Percentiles rank a stretch among this genome's conserved stretches.
phyloP scores from a whole-genome alignment of 1,140 invertebrate species.

The Thereuonema tuberculata region DNA sequence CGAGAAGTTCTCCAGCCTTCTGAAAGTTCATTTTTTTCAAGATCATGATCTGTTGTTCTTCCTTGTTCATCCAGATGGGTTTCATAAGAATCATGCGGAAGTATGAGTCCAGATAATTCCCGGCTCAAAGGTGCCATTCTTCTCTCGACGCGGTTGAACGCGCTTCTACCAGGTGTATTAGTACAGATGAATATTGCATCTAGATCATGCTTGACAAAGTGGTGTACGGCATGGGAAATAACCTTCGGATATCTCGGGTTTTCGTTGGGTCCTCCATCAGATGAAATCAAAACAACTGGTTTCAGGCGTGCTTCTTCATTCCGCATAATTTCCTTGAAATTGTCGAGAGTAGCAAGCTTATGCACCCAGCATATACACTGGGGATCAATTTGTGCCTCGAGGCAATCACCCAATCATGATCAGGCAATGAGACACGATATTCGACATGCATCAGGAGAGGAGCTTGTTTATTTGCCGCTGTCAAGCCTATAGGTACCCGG shows the following conservation, averaged over 20 bases:
- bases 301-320: slow-evolving; percentile 22
- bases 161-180: slow-evolving; percentile 31
- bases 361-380: slow-evolving; percentile 25
- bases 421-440: slow-evolving; percentile 29
- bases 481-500: slow-evolving; percentile 30
- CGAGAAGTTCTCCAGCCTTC: slow-evolving; percentile 23
- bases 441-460: slow-evolving; percentile 31
- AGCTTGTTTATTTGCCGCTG: slow-evolving; percentile 32
- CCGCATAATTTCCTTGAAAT: slow-evolving; percentile 24
- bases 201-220: slow-evolving; percentile 29
- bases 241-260: slow-evolving; percentile 30
- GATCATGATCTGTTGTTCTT: slow-evolving; percentile 26
- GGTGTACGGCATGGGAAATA: slow-evolving; percentile 25
- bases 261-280: slow-evolving; percentile 33
- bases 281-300: slow-evolving; percentile 29
- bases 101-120: slow-evolving; percentile 29
- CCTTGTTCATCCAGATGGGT: slow-evolving; percentile 27
- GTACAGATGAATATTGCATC: slow-evolving; percentile 32
- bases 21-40: slow-evolving; percentile 28
- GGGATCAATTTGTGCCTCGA: slow-evolving; percentile 28
- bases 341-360: slow-evolving; percentile 21
- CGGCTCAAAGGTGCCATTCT: slow-evolving; percentile 31
- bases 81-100: slow-evolving; percentile 29
- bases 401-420: slow-evolving; percentile 34
- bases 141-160: slow-evolving; percentile 27